Base-by-base conservation (phyloP, 2,797 vertebrate species). In the Psittacula derbiana region DNA sequence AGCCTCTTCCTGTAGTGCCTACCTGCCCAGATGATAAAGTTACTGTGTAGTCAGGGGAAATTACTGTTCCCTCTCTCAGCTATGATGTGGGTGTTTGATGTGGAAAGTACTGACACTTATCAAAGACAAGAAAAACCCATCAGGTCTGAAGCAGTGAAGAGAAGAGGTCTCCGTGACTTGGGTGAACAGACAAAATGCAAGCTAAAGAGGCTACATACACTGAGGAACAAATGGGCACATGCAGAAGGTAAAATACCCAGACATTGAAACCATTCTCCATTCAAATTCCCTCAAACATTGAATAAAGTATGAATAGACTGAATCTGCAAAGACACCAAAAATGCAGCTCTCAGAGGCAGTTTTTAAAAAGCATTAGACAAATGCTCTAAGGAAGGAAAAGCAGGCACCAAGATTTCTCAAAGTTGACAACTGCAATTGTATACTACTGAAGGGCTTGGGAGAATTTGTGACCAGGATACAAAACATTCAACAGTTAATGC, bases 401-500 rank as follows among this genome's bases (percentile, higher is more conserved):
- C 17, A 89, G 44, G 57, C 73, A 80, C 28, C n/a, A 81, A 61
- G 33, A 66, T 87, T 90, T 67, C 53, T 87, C 71, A 88, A 88
- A 58, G 61, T 8, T 3, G 6, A 78, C 41, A 71, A 14, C 69
- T 78, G 75, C 25, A 15, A 25, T 1, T 67, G 38, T 31, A 87
- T 21, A 36, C 36, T 53, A 41, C 19, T 72, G 70, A 88, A 86
- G 44, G 25, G 50, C 67, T 50, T 46, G 60, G 72, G 87, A 62
- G 52, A 74, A 78, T 80, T 55, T 91, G 64, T 93, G 62, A 85
- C 50, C 47, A 75, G 89, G 73, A 93, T 95, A 88, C 30, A 50
- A 94, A 96, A 92, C 0, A 0, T 72, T 94, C 73, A 93, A 44
- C 44, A 88, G 80, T 87, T 93, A 94, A 93, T 2, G 12, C 30